Conservation (phyloP, 64 coral and sea anemone species). For the Montipora capricornis region DNA sequence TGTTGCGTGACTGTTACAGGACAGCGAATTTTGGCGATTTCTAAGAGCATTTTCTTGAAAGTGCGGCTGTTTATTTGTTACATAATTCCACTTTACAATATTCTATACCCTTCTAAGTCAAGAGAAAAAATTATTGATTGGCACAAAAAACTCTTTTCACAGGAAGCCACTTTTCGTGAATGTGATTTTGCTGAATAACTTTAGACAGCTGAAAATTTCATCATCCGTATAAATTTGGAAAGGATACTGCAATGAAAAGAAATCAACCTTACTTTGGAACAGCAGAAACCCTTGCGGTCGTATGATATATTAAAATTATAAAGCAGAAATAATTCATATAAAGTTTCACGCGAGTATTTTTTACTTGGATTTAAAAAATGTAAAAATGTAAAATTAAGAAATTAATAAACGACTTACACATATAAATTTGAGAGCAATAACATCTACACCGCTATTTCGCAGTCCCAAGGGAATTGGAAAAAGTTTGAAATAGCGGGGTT, state of each 20-base stretch:
- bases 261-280: slow-evolving; percentile 16
- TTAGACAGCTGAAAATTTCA: background rate
- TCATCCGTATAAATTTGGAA: slow-evolving; percentile 2
- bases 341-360: slow-evolving; percentile 5
- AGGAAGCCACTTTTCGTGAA: background rate
- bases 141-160: background rate
- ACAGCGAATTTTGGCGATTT: background rate
- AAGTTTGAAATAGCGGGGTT: too few relatives aligned
- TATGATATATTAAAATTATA: background rate
- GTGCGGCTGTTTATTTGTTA: slow-evolving; percentile 4
- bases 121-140: background rate
- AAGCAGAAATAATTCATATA: slow-evolving; percentile 9
- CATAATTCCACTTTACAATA: background rate
- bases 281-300: background rate
- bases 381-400: too few relatives aligned
- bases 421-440: too few relatives aligned
- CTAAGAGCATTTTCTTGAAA: background rate
- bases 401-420: background rate
- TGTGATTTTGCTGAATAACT: background rate
- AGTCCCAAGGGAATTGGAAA: too few relatives aligned
- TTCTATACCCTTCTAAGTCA: slow-evolving; percentile 8
- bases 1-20: background rate
- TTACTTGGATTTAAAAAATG: too few relatives aligned
- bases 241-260: slow-evolving; percentile 5
- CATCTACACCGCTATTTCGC: too few relatives aligned